Conservation (phyloP, 2,888 invertebrate genomes). For the Catocala sponsa region DNA sequence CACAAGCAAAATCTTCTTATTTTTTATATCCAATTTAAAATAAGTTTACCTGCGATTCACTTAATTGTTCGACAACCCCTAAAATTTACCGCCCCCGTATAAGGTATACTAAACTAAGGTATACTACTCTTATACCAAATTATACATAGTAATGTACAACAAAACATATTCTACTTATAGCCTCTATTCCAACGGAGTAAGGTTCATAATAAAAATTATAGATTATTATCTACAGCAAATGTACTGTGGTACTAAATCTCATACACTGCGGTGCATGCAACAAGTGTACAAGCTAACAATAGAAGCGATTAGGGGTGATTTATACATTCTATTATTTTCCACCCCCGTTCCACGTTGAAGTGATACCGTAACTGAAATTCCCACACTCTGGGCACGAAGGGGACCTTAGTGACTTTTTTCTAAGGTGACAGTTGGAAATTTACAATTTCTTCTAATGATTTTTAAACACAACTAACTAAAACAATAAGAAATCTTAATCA, state of each 20-base stretch:
- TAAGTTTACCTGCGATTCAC: slow-evolving; percentile 80
- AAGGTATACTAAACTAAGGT: no score
- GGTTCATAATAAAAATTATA: slow-evolving; percentile 11
- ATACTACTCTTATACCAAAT: slow-evolving; percentile 51
- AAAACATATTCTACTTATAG: background rate
- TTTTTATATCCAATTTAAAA: slow-evolving; percentile 71
- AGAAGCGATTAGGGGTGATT: slow-evolving; percentile 84
- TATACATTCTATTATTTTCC: slow-evolving; percentile 84
- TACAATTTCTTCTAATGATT: slow-evolving; percentile 26
- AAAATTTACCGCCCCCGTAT: slow-evolving; percentile 76
- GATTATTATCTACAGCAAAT: slow-evolving; percentile 1
- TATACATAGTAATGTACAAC: slow-evolving; percentile 13
- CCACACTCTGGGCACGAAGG: slow-evolving; percentile 70
- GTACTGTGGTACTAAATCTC: slow-evolving; percentile 52
- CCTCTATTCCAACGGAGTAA: slow-evolving; percentile 30
- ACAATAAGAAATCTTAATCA: no score
- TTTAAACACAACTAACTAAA: background rate
- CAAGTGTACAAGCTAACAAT: slow-evolving; percentile 82
- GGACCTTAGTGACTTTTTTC: slow-evolving; percentile 51
- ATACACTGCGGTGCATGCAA: slow-evolving; percentile 76
- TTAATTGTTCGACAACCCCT: slow-evolving; percentile 84
- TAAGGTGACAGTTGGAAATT: slow-evolving; percentile 41
- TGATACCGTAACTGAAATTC: slow-evolving; percentile 84
- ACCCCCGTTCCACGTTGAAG: slow-evolving; percentile 72
- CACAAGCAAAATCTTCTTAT: slow-evolving; percentile 35